These are phyloP conservation scores for Peucedramus taeniatus DNA, from an alignment of 2,113 vertebrate species.

Conservation along the genomic window DNA sequence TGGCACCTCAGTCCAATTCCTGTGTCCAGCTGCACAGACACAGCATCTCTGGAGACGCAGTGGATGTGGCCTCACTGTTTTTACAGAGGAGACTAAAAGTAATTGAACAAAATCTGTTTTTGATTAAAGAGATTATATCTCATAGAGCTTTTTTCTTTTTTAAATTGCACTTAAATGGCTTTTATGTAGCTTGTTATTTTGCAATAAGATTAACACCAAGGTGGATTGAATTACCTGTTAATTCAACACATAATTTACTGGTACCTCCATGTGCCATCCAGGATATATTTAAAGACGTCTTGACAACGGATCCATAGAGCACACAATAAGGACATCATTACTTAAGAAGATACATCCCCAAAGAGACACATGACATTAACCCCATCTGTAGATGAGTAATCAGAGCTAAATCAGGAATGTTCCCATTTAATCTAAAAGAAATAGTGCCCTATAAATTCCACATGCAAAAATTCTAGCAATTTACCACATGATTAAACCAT, in stretches of 20 bases:
- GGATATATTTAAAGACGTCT: conserved; percentile 20
- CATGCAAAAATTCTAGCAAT: conserved; percentile 50
- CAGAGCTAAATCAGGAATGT: conserved; percentile 51
- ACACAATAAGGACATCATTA: conserved; percentile 41
- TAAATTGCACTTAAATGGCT: conserved; percentile 43
- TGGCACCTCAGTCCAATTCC: not conserved
- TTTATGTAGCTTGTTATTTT: conserved; percentile 51
- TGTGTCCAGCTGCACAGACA: not conserved
- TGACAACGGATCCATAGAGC: conserved; percentile 18
- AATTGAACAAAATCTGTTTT: conserved; percentile 41
- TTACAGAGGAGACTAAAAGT: not conserved
- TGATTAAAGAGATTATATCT: conserved; percentile 49
- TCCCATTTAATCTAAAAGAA: conserved; percentile 44
- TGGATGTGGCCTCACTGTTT: not conserved
- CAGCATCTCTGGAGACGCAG: not conserved
- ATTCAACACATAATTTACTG: conserved; percentile 47
- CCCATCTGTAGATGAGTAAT: conserved; percentile 57
- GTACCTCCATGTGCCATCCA: conserved; percentile 10
- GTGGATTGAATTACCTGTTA: conserved; percentile 55
- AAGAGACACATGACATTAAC: conserved; percentile 51
- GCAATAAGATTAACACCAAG: conserved; percentile 47
- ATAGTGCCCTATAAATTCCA: conserved; percentile 50
- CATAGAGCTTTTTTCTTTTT: not conserved
- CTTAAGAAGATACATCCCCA: conserved; percentile 38
- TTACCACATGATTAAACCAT: conserved; percentile 55